Evolutionary conservation across 2,888 invertebrate species (phyloP).

Genomic region (Tenodera sinensis): DNA sequence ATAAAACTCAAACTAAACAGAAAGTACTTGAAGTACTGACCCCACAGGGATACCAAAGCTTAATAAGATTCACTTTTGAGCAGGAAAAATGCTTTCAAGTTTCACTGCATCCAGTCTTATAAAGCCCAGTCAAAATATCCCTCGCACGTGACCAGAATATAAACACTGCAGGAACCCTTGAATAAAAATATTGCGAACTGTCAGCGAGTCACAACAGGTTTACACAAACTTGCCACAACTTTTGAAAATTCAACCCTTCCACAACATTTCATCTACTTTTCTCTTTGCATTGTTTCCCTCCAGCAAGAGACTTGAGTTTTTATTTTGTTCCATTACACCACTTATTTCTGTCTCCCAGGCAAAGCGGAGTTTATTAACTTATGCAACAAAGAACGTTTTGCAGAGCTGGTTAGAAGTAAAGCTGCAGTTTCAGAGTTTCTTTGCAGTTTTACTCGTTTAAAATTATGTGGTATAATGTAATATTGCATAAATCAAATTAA

Average conservation of each 20-base stretch:
- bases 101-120: too few species aligned
- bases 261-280: not conserved
- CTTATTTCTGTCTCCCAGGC: not conserved
- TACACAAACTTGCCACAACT: not conserved
- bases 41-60: too few species aligned
- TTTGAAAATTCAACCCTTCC: not conserved
- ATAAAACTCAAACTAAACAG: too few species aligned
- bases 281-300: not conserved
- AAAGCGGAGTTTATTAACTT: not conserved
- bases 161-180: too few species aligned
- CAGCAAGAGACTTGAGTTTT: not conserved
- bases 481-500: not conserved
- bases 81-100: too few species aligned
- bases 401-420: not conserved
- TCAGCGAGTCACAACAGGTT: not conserved
- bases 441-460: not conserved
- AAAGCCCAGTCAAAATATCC: too few species aligned
- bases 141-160: too few species aligned
- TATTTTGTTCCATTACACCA: not conserved
- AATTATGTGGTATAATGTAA: not conserved
- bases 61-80: too few species aligned
- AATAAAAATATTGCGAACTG: too few species aligned
- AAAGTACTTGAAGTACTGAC: too few species aligned
- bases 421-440: not conserved
- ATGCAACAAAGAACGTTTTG: not conserved